These are phyloP conservation scores for Cairina moschata DNA, from an alignment of 2,113 vertebrate genomes.

Conservation along the genomic window DNA sequence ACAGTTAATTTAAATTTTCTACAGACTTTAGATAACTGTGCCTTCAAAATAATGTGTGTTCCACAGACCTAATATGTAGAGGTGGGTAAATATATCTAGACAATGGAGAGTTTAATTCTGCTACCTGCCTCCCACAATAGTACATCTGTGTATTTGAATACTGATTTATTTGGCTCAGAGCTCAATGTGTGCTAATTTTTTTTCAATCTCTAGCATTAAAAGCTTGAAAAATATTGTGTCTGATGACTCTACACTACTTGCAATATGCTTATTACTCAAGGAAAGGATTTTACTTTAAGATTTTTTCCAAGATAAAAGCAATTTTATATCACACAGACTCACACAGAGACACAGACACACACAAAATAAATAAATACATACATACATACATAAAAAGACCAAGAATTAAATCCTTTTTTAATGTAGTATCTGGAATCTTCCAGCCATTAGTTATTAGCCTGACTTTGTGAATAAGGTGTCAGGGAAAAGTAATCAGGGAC, in stretches of 20 bases:
- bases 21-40: slow-evolving; percentile 9
- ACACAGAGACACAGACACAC: too few relatives aligned
- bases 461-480: background rate
- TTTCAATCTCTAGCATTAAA: background rate
- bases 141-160: slow-evolving; percentile 8
- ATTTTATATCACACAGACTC: background rate
- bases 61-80: background rate
- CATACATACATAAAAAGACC: background rate
- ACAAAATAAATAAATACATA: background rate
- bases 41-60: background rate
- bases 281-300: background rate
- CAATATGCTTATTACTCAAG: background rate
- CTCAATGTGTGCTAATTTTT: background rate
- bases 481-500: background rate
- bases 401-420: background rate
- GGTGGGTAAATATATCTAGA: background rate
- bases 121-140: slow-evolving; percentile 10
- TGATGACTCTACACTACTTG: slow-evolving; percentile 3
- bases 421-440: background rate
- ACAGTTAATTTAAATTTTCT: slow-evolving; percentile 40
- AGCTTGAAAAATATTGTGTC: background rate
- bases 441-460: background rate
- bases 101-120: background rate
- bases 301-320: background rate
- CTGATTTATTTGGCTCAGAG: background rate